Conservation (phyloP, 53 echinoderm and acorn worm genomes). For the Astropecten irregularis region DNA sequence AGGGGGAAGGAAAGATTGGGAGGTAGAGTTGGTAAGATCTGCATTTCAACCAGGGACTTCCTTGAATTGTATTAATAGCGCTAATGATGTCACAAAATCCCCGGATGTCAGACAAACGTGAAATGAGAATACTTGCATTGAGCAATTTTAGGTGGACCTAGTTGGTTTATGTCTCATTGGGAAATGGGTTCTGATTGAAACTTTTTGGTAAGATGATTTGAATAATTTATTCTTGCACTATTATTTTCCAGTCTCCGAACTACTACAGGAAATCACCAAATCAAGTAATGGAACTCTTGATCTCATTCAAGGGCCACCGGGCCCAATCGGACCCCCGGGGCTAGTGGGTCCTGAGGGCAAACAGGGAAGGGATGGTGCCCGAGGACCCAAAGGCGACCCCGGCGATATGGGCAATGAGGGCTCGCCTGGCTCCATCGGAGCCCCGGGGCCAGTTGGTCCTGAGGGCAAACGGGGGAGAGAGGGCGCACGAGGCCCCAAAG, state of each 20-base stretch:
- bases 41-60: too few relatives aligned
- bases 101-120: too few relatives aligned
- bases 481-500: conserved; percentile 5
- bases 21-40: too few relatives aligned
- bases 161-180: too few relatives aligned
- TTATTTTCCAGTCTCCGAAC: not conserved
- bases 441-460: conserved; percentile 25
- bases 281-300: not conserved
- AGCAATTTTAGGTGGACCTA: too few relatives aligned
- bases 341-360: conserved; percentile 27
- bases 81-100: too few relatives aligned
- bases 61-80: too few relatives aligned
- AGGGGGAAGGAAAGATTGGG: too few relatives aligned
- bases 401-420: conserved; percentile 18
- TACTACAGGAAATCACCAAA: conserved; percentile 22
- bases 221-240: too few relatives aligned
- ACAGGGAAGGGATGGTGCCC: conserved; percentile 7
- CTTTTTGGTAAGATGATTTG: too few relatives aligned
- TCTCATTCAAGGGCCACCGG: conserved; percentile 43
- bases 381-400: not conserved
- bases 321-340: conserved; percentile 23
- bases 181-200: too few relatives aligned
- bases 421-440: conserved; percentile 19
- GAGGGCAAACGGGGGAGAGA: conserved; percentile 23
- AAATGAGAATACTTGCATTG: too few relatives aligned